Percentiles rank a stretch among this genome's conserved stretches.
phyloP scores from a whole-genome alignment of 1,140 invertebrate species.

The Leptopilina boulardi region DNA sequence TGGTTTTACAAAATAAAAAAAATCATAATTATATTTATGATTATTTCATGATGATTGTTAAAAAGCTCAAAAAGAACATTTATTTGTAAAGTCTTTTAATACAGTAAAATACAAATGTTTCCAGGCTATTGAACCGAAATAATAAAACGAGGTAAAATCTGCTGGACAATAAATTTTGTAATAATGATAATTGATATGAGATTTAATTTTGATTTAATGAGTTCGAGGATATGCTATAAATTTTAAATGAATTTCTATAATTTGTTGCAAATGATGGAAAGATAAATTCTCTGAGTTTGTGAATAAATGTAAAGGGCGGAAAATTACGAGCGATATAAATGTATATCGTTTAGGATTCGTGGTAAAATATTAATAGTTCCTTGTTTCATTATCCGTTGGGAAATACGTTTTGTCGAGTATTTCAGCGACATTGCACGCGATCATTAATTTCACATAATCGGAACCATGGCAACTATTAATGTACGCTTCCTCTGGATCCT shows the following conservation, averaged over 20 bases:
- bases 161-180: neutral
- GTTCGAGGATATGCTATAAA: neutral
- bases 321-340: constrained; percentile 20
- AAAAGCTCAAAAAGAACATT: neutral
- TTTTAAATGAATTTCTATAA: constrained; percentile 17
- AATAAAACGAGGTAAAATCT: neutral
- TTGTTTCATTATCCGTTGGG: constrained; percentile 28
- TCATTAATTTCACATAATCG: constrained; percentile 28
- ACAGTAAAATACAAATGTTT: neutral
- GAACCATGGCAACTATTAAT: constrained; percentile 26
- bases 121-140: neutral
- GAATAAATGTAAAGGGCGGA: constrained; percentile 6
- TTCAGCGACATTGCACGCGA: constrained; percentile 16
- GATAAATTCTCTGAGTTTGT: neutral
- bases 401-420: constrained; percentile 29
- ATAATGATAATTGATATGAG: constrained; percentile 14
- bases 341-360: constrained; percentile 8
- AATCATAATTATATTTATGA: neutral
- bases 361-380: constrained; percentile 28
- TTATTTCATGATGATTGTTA: neutral
- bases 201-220: neutral
- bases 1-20: neutral
- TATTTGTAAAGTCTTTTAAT: neutral
- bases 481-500: constrained; percentile 14
- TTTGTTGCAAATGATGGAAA: constrained; percentile 3